Conservation (phyloP, 2,888 invertebrate genomes). For the Leptinotarsa peninsularis region DNA sequence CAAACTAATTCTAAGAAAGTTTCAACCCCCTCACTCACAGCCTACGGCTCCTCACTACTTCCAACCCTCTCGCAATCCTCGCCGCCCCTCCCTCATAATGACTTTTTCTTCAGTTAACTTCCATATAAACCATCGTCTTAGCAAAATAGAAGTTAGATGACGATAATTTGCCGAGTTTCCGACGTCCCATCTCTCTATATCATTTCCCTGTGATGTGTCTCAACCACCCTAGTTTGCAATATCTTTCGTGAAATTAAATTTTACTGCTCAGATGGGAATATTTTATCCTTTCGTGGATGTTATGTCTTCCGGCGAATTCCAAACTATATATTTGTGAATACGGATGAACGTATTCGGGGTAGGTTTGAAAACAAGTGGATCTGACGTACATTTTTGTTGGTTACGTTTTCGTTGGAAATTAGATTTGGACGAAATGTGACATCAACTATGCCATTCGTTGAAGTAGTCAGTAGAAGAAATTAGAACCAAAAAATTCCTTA, state of each 20-base stretch:
- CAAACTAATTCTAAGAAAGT: neutral
- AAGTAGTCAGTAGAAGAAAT: too few species aligned
- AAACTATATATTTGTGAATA: conserved; percentile 30
- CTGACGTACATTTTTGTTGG: neutral
- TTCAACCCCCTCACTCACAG: neutral
- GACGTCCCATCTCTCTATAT: conserved; percentile 28
- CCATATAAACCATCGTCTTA: conserved; percentile 1
- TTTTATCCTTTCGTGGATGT: conserved; percentile 37
- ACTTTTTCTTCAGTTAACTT: conserved; percentile 6
- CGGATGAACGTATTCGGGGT: neutral
- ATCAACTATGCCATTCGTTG: too few species aligned
- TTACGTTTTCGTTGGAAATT: too few species aligned
- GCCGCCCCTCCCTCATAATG: neutral
- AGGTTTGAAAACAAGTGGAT: neutral
- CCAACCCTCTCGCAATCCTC: neutral
- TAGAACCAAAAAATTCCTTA: too few species aligned
- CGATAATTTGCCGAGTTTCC: conserved; percentile 7
- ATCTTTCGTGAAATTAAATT: conserved; percentile 46
- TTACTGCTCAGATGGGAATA: conserved; percentile 38
- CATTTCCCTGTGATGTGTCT: conserved; percentile 31
- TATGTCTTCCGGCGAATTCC: conserved; percentile 30
- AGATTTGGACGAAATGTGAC: too few species aligned
- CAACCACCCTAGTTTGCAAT: conserved; percentile 38
- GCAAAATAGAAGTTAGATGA: conserved; percentile 13
- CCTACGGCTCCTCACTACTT: neutral